Conservation (phyloP, 1,140 invertebrate species). For the Drosophila biarmipes region DNA sequence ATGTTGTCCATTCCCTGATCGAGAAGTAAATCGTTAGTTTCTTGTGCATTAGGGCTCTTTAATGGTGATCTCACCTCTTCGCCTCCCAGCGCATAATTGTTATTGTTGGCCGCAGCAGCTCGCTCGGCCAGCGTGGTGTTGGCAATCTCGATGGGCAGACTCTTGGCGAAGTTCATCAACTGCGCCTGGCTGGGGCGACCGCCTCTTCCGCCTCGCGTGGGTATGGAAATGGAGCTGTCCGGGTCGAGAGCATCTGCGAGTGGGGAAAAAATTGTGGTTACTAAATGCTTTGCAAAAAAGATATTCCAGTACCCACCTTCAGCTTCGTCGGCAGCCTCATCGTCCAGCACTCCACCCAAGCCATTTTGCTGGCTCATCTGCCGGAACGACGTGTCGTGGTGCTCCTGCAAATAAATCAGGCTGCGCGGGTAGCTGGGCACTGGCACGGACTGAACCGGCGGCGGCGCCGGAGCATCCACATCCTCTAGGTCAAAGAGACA, state of each 20-base stretch:
- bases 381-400: constrained; percentile 45
- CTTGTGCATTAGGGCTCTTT: no score
- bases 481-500: constrained; percentile 82
- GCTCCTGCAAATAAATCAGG: constrained; percentile 27
- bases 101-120: constrained; percentile 40
- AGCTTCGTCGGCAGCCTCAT: constrained; percentile 72
- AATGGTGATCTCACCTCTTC: constrained; percentile 58
- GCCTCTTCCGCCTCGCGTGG: constrained; percentile 34
- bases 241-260: constrained; percentile 73
- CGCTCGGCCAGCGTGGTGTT: constrained; percentile 67
- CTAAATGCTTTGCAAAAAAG: no score
- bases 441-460: constrained; percentile 19
- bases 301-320: constrained; percentile 50
- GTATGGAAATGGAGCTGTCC: constrained; percentile 73
- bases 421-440: constrained; percentile 13
- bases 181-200: constrained; percentile 34
- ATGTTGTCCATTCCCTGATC: constrained; percentile 81
- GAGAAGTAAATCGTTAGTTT: background rate
- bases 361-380: constrained; percentile 51
- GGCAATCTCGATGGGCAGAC: constrained; percentile 79
- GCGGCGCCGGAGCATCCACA: constrained; percentile 44
- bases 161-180: constrained; percentile 70
- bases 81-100: constrained; percentile 49
- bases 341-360: constrained; percentile 70
- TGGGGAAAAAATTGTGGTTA: background rate